Evolutionary conservation across 1,140 invertebrate species (phyloP).

Genomic region (Teleogryllus occipitalis): DNA sequence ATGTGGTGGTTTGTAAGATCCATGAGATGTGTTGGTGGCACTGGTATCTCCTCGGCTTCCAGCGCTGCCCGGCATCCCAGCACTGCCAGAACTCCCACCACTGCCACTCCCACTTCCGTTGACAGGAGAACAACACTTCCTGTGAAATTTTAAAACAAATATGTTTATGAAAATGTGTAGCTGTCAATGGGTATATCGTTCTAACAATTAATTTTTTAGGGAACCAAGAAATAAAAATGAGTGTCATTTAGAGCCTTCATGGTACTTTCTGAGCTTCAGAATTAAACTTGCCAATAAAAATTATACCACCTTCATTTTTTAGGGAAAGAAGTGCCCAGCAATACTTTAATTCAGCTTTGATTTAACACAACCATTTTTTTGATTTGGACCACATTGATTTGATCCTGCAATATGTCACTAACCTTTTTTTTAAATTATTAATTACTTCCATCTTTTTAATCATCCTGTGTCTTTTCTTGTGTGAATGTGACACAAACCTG

Average conservation of each 20-base stretch:
- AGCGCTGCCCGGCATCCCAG: conserved; percentile 21
- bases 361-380: no score
- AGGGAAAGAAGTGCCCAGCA: no score
- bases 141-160: conserved; percentile 15
- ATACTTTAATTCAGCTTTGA: no score
- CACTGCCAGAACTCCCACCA: conserved; percentile 42
- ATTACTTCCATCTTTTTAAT: not conserved
- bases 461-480: not conserved
- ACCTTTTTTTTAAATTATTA: not conserved
- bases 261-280: no score
- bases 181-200: no score
- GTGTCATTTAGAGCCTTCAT: no score
- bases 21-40: conserved; percentile 18
- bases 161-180: no score
- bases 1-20: conserved; percentile 36
- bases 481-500: conserved; percentile 16
- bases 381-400: no score
- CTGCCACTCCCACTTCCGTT: conserved; percentile 41
- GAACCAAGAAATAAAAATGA: no score
- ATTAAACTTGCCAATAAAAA: no score
- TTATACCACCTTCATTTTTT: no score
- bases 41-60: conserved; percentile 26
- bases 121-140: conserved; percentile 39
- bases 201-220: no score
- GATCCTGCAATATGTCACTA: not conserved